Base-by-base conservation (phyloP, 2,113 vertebrate species). In the Meriones unguiculatus region DNA sequence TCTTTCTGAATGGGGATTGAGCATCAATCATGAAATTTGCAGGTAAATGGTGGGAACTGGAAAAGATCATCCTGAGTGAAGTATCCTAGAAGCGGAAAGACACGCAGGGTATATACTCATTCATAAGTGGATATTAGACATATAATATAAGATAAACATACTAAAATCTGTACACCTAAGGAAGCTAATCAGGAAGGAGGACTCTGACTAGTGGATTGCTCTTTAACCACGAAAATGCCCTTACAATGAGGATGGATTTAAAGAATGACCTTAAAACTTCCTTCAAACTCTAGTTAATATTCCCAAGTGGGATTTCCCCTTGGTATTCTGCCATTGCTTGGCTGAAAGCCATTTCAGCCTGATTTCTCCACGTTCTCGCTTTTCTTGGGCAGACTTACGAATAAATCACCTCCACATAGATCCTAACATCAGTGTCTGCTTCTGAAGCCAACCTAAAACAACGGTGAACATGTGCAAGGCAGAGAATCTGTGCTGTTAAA, bases 381-480 rank as follows among this genome's bases (percentile, higher is more conserved):
- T 94, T 91, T 82, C 76, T 82, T 78, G 38, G 3, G 7, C 82
- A 50, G 14, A 87, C 2, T 72, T 76, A 86, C 15, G 41, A 90
- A 87, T 90, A 90, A 95, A 86, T 78, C 62, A 77, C 25, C 87
- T 82, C 32, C 89, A 91, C n/a, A 59, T 1, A 50, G 90, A 88
- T 81, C 24, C 4, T 93, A 15, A 81, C 62, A 14, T 94, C 35
- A n/a, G 8, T 32, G 2, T 59, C 32, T 46, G 18, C 32, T 76
- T 96, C 41, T 87, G n/a, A 86, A 86, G 24, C 84, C 89, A 76
- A 52, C 10, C 12, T 72, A 57, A 87, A 28, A 70, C 35, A 28
- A 65, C 35, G 4, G 5, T 77, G 62, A 35, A 35, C 14, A 1
- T 4, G 64, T 69, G 52, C 38, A 69, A 80, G 25, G 3, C 18